phyloP scores from a whole-genome alignment of 2,797 vertebrate genomes.

The Cercopithecus hamlyni region DNA sequence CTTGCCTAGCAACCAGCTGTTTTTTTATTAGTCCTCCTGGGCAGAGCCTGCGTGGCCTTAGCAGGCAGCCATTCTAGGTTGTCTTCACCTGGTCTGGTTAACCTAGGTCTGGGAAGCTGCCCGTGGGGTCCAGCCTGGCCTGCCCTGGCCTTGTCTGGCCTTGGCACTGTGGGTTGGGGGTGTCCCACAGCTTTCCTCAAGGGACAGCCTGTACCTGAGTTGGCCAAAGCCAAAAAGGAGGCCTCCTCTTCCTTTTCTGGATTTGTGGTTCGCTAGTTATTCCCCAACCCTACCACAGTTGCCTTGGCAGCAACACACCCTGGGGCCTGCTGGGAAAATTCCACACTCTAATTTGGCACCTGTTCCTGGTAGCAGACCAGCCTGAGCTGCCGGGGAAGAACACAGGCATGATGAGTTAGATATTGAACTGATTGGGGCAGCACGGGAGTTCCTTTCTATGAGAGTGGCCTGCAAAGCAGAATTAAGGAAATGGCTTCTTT shows the following conservation, averaged over 20 bases:
- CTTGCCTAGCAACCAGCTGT: not conserved
- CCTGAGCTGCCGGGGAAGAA: constrained; percentile 31
- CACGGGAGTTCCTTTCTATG: not conserved
- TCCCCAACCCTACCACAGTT: constrained; percentile 64
- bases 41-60: constrained; percentile 2
- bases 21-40: not conserved
- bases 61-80: not conserved
- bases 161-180: not conserved
- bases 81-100: constrained; percentile 46
- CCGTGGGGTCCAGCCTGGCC: not conserved
- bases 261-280: constrained; percentile 70
- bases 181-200: constrained; percentile 56
- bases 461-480: not conserved
- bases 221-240: not conserved
- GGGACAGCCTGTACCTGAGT: constrained; percentile 71
- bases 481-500: constrained; percentile 32
- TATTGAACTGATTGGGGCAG: not conserved
- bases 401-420: constrained; percentile 2
- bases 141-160: not conserved
- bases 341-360: constrained; percentile 72
- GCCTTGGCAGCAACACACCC: constrained; percentile 64
- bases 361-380: constrained; percentile 61
- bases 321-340: constrained; percentile 73
- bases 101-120: constrained; percentile 46
- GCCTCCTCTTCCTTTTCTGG: constrained; percentile 68